phyloP scores from a whole-genome alignment of 2,113 vertebrate species.

The Xyliphius kryptos region DNA sequence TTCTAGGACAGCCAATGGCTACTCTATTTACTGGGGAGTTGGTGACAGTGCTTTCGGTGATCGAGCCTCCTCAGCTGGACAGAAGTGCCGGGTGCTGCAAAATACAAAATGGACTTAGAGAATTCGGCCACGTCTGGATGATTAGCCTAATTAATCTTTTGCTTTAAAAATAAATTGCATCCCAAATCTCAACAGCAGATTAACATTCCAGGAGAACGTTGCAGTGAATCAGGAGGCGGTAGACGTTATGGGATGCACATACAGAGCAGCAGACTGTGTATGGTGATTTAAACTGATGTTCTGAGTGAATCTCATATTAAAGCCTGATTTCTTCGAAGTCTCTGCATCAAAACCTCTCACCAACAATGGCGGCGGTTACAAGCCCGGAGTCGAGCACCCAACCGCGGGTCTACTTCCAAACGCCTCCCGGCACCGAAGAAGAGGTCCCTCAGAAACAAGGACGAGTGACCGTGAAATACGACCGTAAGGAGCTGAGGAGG shows the following conservation, averaged over 20 bases:
- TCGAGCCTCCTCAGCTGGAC: not conserved
- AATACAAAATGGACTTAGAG: constrained; percentile 39
- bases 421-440: constrained; percentile 57
- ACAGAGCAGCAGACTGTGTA: constrained; percentile 4
- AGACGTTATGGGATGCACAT: constrained; percentile 34
- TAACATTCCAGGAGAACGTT: constrained; percentile 11
- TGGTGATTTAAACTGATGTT: constrained; percentile 17
- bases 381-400: constrained; percentile 58
- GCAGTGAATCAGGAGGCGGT: not conserved
- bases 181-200: not conserved
- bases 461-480: constrained; percentile 75
- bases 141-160: constrained; percentile 4
- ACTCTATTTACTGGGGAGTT: too few relatives aligned
- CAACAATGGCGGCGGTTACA: constrained; percentile 58
- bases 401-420: constrained; percentile 71
- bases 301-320: not conserved
- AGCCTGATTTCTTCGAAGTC: not conserved
- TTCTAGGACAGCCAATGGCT: too few relatives aligned
- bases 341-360: too few relatives aligned
- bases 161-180: not conserved
- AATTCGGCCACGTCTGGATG: constrained; percentile 10
- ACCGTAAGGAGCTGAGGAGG: constrained; percentile 71
- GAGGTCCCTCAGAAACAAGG: constrained; percentile 69
- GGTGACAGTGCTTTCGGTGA: not conserved
- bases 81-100: constrained; percentile 19